Conservation (phyloP, 1,140 invertebrate genomes). For the Latrodectus geometricus region DNA sequence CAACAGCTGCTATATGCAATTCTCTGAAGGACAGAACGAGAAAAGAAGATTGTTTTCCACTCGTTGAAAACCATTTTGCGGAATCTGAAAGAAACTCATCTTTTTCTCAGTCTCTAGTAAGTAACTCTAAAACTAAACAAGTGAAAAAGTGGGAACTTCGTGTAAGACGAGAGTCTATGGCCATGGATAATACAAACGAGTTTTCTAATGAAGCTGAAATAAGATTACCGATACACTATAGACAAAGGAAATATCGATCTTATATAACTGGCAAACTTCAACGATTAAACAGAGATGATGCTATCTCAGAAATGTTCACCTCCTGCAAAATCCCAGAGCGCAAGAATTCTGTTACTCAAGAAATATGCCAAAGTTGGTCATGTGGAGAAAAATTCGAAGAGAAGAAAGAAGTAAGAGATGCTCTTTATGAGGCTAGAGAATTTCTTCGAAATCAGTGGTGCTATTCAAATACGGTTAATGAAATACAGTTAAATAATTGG, state of each 20-base stretch:
- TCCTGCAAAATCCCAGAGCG: conserved; percentile 26
- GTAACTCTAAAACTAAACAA: background rate
- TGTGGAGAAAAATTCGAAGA: conserved; percentile 43
- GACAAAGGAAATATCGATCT: conserved; percentile 23
- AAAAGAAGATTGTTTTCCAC: conserved; percentile 1
- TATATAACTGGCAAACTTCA: conserved; percentile 35
- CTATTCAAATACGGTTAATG: conserved; percentile 44
- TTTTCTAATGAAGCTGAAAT: conserved; percentile 17
- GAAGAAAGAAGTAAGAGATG: background rate
- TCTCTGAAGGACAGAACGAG: conserved; percentile 5
- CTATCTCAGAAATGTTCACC: background rate
- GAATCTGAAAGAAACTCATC: background rate
- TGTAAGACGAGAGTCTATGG: conserved; percentile 22
- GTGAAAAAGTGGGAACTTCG: conserved; percentile 24
- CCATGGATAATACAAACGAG: background rate
- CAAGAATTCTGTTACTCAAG: background rate
- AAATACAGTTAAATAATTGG: conserved; percentile 52
- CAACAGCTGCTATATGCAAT: conserved; percentile 9
- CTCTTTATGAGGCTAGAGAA: conserved; percentile 12
- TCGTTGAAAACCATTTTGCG: conserved; percentile 25
- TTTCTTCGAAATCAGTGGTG: conserved; percentile 35
- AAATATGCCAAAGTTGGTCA: conserved; percentile 46
- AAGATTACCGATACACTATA: conserved; percentile 22
- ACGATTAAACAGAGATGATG: background rate
- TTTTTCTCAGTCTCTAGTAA: background rate